Percentiles rank a stretch among this genome's conserved stretches.
phyloP scores from a whole-genome alignment of 2,888 invertebrate genomes.

The Dicyrtomina minuta region DNA sequence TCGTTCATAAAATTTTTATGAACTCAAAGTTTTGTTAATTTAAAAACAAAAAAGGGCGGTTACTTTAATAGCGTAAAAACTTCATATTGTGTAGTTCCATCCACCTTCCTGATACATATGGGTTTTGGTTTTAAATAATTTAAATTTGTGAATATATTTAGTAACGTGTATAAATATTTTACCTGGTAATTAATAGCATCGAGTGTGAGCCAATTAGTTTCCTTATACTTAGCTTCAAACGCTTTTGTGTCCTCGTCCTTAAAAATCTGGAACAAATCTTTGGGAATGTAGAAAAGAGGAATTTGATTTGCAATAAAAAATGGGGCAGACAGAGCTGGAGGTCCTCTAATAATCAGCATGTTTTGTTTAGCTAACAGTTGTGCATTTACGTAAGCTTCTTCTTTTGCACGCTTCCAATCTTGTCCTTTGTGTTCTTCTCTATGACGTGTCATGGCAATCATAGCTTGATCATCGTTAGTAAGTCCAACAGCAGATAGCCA shows the following conservation, averaged over 20 bases:
- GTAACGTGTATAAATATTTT: too few species aligned
- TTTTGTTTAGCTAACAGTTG: slow-evolving; percentile 6
- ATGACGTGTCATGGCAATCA: too few species aligned
- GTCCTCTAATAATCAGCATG: slow-evolving; percentile 60
- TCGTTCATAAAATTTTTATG: too few species aligned
- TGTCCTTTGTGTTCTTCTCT: neutral
- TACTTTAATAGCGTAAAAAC: too few species aligned
- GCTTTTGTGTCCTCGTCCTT: slow-evolving; percentile 56
- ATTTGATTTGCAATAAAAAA: slow-evolving; percentile 65
- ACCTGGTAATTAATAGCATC: too few species aligned
- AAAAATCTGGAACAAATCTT: slow-evolving; percentile 57
- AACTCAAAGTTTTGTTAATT: too few species aligned
- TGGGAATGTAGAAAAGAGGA: slow-evolving; percentile 59
- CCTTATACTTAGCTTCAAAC: slow-evolving; percentile 57
- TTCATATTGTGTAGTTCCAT: too few species aligned
- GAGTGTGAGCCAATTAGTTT: slow-evolving; percentile 52
- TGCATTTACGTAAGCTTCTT: slow-evolving; percentile 32
- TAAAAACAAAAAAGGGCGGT: too few species aligned
- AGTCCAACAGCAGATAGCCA: slow-evolving; percentile 62
- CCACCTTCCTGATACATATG: too few species aligned
- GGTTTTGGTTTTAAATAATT: too few species aligned
- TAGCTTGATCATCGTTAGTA: slow-evolving; percentile 46
- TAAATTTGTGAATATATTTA: too few species aligned
- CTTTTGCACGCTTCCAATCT: slow-evolving; percentile 7
- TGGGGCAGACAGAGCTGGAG: slow-evolving; percentile 60